Conservation (phyloP, 2,888 invertebrate genomes). For the Lasioglossum villosulum region DNA sequence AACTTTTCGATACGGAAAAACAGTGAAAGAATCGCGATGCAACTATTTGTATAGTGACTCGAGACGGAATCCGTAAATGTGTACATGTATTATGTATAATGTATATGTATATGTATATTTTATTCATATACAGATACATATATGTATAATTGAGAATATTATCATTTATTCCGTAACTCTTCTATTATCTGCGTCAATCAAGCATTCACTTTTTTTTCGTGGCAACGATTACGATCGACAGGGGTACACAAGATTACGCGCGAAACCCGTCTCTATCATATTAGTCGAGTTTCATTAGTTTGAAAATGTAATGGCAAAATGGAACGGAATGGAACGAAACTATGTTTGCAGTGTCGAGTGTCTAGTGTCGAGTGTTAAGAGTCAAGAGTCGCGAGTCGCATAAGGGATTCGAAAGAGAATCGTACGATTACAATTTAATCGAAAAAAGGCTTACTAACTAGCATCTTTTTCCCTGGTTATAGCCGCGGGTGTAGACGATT, state of each 20-base stretch:
- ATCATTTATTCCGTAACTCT: background rate
- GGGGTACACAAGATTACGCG: background rate
- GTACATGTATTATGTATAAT: background rate
- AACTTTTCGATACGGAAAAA: background rate
- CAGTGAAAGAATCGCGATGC: background rate
- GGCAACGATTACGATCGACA: background rate
- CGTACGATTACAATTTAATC: constrained; percentile 35
- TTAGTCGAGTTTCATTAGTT: background rate
- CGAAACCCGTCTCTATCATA: background rate
- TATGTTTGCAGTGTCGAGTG: background rate
- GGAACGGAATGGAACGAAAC: constrained; percentile 18
- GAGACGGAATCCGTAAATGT: background rate
- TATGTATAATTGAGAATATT: background rate
- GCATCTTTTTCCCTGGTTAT: constrained; percentile 79
- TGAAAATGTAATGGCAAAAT: background rate
- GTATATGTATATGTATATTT: background rate
- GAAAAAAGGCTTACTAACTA: constrained; percentile 76
- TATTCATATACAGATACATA: background rate
- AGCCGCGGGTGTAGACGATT: constrained; percentile 67
- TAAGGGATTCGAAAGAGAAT: constrained; percentile 27
- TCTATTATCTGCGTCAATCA: background rate
- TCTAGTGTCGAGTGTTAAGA: background rate
- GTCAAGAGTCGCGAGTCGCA: constrained; percentile 15
- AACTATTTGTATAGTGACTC: background rate
- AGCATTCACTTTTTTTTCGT: background rate